Percentiles rank a stretch among this genome's conserved stretches.
Conservation (phyloP, 30 jellyfish, hydroid and myxozoan genomes). For the Chrysaora quinquecirrha region DNA sequence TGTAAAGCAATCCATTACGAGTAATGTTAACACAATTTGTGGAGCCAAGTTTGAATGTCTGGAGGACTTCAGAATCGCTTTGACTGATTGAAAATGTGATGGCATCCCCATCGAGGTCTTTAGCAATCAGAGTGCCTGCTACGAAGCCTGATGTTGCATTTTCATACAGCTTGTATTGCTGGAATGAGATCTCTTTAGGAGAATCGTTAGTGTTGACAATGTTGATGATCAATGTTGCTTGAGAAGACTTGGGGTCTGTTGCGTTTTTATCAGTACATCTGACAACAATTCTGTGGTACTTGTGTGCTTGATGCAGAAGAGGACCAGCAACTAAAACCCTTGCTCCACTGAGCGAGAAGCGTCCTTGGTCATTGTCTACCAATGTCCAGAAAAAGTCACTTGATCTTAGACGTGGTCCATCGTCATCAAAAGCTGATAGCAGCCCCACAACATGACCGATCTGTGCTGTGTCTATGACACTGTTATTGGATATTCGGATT, state of each 20-base stretch:
- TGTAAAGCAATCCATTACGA: conserved; percentile 13
- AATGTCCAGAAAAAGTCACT: conserved; percentile 73
- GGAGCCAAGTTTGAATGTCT: conserved; percentile 42
- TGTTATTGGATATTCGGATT: conserved; percentile 59
- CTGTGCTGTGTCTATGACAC: conserved; percentile 66
- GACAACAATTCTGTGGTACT: conserved; percentile 53
- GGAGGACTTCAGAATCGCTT: conserved; percentile 33
- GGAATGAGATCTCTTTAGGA: conserved; percentile 49
- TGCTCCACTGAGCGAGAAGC: conserved; percentile 58
- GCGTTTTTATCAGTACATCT: conserved; percentile 83
- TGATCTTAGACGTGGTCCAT: conserved; percentile 70
- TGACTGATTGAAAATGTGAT: conserved; percentile 45
- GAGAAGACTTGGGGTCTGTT: conserved; percentile 43
- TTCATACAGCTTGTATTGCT: conserved; percentile 44
- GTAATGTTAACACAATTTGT: conserved; percentile 24
- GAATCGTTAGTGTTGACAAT: conserved; percentile 60
- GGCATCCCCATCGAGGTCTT: conserved; percentile 69
- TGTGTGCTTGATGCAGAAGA: conserved; percentile 37
- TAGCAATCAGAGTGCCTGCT: conserved; percentile 70
- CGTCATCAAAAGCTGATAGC: conserved; percentile 84
- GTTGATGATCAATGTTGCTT: conserved; percentile 26
- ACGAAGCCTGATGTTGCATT: conserved; percentile 57
- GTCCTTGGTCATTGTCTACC: conserved; percentile 58
- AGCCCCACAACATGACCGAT: conserved; percentile 70
- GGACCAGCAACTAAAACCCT: conserved; percentile 60